Conservation (phyloP, 2,113 vertebrate genomes). For the Elephantulus edwardii region DNA sequence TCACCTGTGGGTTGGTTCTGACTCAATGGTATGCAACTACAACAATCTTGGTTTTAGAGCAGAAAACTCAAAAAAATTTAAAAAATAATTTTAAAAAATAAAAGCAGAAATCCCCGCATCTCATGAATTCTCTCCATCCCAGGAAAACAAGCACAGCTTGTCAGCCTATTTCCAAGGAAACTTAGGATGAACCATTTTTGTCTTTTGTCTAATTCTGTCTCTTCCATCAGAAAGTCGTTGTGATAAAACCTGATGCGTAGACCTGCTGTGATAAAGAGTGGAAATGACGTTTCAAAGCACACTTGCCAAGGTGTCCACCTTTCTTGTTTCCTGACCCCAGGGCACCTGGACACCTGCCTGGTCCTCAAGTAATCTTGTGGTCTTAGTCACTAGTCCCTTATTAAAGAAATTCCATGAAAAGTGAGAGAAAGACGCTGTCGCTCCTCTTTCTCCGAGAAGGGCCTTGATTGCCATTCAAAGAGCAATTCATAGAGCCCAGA, state of each 20-base stretch:
- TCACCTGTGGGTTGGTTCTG: too few species aligned
- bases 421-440: background rate
- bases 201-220: background rate
- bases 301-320: background rate
- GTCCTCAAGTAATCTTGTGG: background rate
- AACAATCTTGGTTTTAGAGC: background rate
- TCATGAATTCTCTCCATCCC: background rate
- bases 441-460: background rate
- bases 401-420: background rate
- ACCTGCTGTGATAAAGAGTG: background rate
- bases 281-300: background rate
- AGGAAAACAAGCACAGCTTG: background rate
- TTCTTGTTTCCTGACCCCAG: background rate
- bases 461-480: background rate
- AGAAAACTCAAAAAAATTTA: too few species aligned
- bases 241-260: background rate
- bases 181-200: background rate
- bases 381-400: background rate
- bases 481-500: background rate
- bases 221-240: conserved; percentile 5
- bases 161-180: background rate
- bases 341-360: background rate
- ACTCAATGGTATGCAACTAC: too few species aligned
- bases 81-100: too few species aligned
- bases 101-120: background rate